These are phyloP conservation scores for Semotilus atromaculatus DNA, from an alignment of 2,797 vertebrate genomes.

Conservation along the genomic window DNA sequence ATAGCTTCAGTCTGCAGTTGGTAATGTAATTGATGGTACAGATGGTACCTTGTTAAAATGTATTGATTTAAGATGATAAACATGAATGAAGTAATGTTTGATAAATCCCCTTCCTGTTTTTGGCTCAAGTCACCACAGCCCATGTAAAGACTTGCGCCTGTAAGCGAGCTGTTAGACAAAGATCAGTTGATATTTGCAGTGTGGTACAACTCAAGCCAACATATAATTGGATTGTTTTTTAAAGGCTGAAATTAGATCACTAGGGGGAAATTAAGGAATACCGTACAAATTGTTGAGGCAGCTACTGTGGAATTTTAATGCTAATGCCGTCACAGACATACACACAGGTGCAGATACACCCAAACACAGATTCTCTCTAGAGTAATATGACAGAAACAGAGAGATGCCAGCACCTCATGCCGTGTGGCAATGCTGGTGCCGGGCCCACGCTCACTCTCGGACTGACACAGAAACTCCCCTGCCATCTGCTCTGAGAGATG, in stretches of 20 bases:
- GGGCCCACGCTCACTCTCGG: conserved; percentile 57
- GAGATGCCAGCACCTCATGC: conserved; percentile 30
- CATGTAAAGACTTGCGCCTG: not conserved
- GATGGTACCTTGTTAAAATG: not conserved
- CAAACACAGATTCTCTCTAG: conserved; percentile 34
- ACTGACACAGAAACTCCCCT: conserved; percentile 63
- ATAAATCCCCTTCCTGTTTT: not conserved
- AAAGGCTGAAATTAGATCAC: conserved; percentile 40
- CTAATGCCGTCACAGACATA: conserved; percentile 32
- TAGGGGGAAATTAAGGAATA: conserved; percentile 41
- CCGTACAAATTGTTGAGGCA: conserved; percentile 33
- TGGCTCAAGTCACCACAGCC: not conserved
- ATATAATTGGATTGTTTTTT: conserved; percentile 40
- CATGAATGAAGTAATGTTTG: not conserved
- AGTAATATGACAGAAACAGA: conserved; percentile 45
- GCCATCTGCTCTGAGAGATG: conserved; percentile 69
- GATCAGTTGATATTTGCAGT: conserved; percentile 12
- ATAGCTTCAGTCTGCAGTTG: not conserved
- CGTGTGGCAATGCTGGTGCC: conserved; percentile 53
- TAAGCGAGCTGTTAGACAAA: conserved; percentile 27
- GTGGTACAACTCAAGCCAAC: conserved; percentile 8
- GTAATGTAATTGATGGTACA: not conserved
- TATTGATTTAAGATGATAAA: not conserved
- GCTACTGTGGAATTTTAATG: conserved; percentile 26
- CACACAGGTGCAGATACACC: conserved; percentile 31